Base-by-base conservation (phyloP, 2,797 vertebrate genomes). In the Protonibea diacanthus region DNA sequence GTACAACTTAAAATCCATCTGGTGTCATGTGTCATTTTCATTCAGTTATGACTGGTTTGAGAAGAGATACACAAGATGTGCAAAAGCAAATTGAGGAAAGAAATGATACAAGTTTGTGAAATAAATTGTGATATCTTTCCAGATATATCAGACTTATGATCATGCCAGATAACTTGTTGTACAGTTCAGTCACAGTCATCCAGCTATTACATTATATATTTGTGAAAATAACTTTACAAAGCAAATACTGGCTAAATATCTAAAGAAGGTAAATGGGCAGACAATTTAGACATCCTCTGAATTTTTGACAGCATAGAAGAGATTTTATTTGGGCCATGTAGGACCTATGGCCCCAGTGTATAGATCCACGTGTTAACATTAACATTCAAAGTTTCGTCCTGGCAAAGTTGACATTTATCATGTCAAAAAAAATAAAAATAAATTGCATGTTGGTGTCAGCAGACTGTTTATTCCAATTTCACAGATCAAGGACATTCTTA, bases 401-500 rank as follows among this genome's bases (percentile, higher is more conserved):
- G 10, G 42, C 20, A 21, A 49, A 45, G 13, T 49, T 64, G 6
- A n/a, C 27, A 9, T 55, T 42, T 45, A 27, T 45, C n/a, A 64
- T 56, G 42, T 44, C 4, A 58, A 29, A 68, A 58, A 29, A 25
- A 29, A 68, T 53, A 29, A 25, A 67, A 49, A 80, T 48, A 6
- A 62, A 21, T 33, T 66, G n/a, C 44, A 21, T 48, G 11, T 60
- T 5, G 64, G 42, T 57, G 48, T 55, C 20, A 47, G 44, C 33
- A 52, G 63, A 63, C 52, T 56, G 40, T 7, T 69, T 71, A 60
- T 55, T n/a, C 59, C 59, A 67, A 74, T 75, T 71, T 75, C 56
- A 73, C 69, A 77, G 33, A 62, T 72, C 23, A 70, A 25, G 25
- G 14, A 25, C 27, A 18, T 62, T 17, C 42, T 58, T 40, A 51